Conservation (phyloP, 2,888 invertebrate genomes). For the Tetanocera ferruginea region DNA sequence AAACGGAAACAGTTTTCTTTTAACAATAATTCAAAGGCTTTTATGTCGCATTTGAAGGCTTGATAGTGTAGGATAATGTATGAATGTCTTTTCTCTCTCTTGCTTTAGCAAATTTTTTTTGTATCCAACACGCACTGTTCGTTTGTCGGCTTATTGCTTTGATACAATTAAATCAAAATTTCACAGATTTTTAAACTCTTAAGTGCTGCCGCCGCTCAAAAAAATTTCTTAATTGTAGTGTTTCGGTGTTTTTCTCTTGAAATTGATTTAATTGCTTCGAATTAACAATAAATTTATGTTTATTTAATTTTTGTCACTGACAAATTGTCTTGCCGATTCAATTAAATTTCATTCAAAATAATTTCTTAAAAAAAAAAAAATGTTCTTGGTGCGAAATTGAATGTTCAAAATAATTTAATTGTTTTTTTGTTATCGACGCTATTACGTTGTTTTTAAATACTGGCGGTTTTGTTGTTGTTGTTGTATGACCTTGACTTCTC, state of each 20-base stretch:
- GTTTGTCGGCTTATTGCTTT: background rate
- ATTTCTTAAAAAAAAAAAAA: too few relatives aligned
- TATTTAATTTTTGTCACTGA: background rate
- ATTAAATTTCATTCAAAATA: background rate
- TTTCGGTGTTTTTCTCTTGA: background rate
- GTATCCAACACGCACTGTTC: too few relatives aligned
- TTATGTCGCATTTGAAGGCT: too few relatives aligned
- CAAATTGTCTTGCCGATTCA: background rate
- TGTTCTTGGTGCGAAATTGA: too few relatives aligned
- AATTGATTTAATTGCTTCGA: slow-evolving; percentile 10
- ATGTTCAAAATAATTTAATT: too few relatives aligned
- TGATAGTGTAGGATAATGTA: too few relatives aligned
- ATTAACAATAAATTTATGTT: slow-evolving; percentile 5
- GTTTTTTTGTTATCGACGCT: too few relatives aligned
- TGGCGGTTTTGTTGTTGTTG: background rate
- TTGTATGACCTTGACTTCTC: background rate
- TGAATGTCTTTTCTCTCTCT: too few relatives aligned
- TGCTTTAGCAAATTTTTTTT: too few relatives aligned
- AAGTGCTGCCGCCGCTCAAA: background rate
- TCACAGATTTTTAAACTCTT: background rate
- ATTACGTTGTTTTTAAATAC: too few relatives aligned
- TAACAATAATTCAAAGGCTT: too few relatives aligned
- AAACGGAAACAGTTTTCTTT: too few relatives aligned
- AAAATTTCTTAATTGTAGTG: background rate
- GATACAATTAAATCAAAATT: slow-evolving; percentile 21